phyloP scores from a whole-genome alignment of 2,888 invertebrate species.

The Papilio gigon region DNA sequence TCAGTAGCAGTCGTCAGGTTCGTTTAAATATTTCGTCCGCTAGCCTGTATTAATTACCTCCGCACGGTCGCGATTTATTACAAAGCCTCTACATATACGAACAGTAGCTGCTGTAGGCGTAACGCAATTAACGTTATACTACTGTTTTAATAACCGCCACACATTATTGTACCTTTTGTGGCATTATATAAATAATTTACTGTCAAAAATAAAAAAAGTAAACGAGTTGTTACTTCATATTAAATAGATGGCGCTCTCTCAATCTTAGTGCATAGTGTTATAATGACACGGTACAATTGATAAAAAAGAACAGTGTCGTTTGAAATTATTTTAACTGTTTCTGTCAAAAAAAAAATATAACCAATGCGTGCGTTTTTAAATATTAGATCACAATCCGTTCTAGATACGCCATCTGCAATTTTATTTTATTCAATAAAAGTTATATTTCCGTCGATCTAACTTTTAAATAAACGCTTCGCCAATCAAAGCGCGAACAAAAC shows the following conservation, averaged over 20 bases:
- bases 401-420: slow-evolving; percentile 4
- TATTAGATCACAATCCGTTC: not conserved
- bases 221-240: not conserved
- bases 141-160: slow-evolving; percentile 8
- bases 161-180: not conserved
- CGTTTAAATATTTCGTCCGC: slow-evolving; percentile 20
- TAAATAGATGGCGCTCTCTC: not conserved
- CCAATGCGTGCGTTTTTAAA: not conserved
- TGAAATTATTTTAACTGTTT: not conserved
- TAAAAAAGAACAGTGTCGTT: not conserved
- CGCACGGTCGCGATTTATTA: slow-evolving; percentile 11
- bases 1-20: slow-evolving; percentile 16
- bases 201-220: not conserved
- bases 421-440: slow-evolving; percentile 19
- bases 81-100: slow-evolving; percentile 10
- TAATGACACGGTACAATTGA: too few species aligned
- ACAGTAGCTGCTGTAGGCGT: slow-evolving; percentile 22
- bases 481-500: slow-evolving; percentile 8
- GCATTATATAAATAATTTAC: not conserved
- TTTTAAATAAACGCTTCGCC: slow-evolving; percentile 22
- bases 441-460: slow-evolving; percentile 10
- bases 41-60: slow-evolving; percentile 19
- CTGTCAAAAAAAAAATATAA: not conserved
- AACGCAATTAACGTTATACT: slow-evolving; percentile 11
- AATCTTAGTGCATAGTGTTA: not conserved